Evolutionary conservation across 2,797 vertebrate genomes (phyloP), one percentile per base, ranked within the genome.

Genomic region (Acanthurus leucopareius): DNA sequence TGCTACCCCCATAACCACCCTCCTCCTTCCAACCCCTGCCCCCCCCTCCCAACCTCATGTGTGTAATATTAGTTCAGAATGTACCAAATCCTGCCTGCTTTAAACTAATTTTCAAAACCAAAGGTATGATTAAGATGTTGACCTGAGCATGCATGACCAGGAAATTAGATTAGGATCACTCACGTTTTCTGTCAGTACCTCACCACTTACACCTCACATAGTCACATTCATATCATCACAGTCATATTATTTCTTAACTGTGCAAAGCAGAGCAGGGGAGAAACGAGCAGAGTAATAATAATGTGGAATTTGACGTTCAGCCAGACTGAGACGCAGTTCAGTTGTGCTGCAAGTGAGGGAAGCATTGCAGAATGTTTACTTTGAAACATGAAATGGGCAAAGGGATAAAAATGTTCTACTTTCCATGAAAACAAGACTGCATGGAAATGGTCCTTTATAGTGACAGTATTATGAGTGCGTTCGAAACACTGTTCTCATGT

Each of bases 131-230:
- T 87, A 88, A 73, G 60, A 79, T 59, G 73, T 80, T 84, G 91
- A 92, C 69, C 62, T 69, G 87, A 86, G 75, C 76, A 52, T 79
- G 84, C 82, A 89, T 77, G 83, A 81, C 48, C 70, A 85, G 83
- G 88, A 89, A 93, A 91, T 91, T 75, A 86, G 84, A 90, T 92
- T 86, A 91, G 60, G 69, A 79, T 91, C 74, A 49, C 69, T 79
- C 66, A 84, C 42, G 69, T 58, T 84, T 66, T 68, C 56, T 69
- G 65, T 85, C 77, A 70, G 44, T 86, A 68, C 62, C 48, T 86
- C 75, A 79, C 20, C 75, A 32, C 62, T 80, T 25, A 22, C 61
- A 71, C 32, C 68, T 54, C 52, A 68, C 79, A 80, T 19, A 60
- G 45, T 73, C 64, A 52, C 56, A 79, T 83, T 77, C 52, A 87